Evolutionary conservation across 2,797 vertebrate species (phyloP).

Genomic region (Coregonus sp.): DNA sequence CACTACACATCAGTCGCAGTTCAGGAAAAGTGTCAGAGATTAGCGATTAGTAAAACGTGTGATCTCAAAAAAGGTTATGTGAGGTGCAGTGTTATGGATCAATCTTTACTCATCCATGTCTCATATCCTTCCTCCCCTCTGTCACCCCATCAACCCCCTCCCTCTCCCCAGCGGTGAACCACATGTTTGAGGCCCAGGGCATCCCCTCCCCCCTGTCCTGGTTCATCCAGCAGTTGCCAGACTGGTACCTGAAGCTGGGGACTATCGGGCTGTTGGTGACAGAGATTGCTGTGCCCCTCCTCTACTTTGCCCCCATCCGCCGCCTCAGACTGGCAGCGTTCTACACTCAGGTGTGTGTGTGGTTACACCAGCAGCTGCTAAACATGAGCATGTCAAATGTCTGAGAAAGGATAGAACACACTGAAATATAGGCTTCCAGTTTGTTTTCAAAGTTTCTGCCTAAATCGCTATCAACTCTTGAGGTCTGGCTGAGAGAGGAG

Average conservation of each 20-base stretch:
- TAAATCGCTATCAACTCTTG: too few species aligned
- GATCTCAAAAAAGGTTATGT: too few species aligned
- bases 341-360: slow-evolving; percentile 76
- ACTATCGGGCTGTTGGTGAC: slow-evolving; percentile 76
- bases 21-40: too few species aligned
- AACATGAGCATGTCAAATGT: too few species aligned
- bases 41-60: too few species aligned
- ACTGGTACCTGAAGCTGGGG: slow-evolving; percentile 80
- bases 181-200: slow-evolving; percentile 83
- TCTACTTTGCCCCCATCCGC: slow-evolving; percentile 79
- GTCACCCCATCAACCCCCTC: not conserved
- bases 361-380: not conserved
- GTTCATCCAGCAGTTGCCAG: slow-evolving; percentile 79
- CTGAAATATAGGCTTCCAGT: too few species aligned
- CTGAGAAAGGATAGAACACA: too few species aligned
- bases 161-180: slow-evolving; percentile 74
- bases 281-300: slow-evolving; percentile 73
- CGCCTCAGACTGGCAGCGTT: slow-evolving; percentile 77
- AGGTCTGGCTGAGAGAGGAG: too few species aligned
- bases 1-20: too few species aligned
- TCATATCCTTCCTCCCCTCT: not conserved
- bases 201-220: slow-evolving; percentile 79
- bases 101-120: not conserved
- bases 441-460: too few species aligned
- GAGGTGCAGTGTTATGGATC: not conserved